Evolutionary conservation across 2,797 vertebrate species (phyloP).

Genomic region (Vespertilio murinus): DNA sequence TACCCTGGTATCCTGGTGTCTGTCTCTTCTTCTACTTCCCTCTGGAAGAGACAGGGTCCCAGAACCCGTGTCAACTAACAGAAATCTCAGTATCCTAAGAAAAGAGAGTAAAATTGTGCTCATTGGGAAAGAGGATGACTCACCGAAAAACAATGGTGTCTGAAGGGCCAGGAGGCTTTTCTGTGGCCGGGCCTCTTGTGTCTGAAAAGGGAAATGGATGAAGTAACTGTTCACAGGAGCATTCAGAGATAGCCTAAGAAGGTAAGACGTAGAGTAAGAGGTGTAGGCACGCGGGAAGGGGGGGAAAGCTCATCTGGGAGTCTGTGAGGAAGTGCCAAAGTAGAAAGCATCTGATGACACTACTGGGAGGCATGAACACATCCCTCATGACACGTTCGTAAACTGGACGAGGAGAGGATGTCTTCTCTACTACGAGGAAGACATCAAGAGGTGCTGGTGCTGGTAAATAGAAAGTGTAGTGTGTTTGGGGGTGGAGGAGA

Average conservation of each 20-base stretch:
- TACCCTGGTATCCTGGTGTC: background rate
- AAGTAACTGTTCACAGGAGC: background rate
- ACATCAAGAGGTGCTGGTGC: no score
- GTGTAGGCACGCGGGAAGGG: background rate
- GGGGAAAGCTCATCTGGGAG: background rate
- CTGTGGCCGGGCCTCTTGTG: slow-evolving; percentile 58
- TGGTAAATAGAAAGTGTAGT: background rate
- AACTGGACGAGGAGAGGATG: background rate
- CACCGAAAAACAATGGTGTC: slow-evolving; percentile 81
- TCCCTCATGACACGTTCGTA: rapidly evolving
- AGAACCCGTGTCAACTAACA: background rate
- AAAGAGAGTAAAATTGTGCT: background rate
- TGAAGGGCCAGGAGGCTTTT: slow-evolving; percentile 46
- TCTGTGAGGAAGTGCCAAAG: background rate
- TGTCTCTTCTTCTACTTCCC: background rate
- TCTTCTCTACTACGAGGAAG: background rate
- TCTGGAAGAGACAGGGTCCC: background rate
- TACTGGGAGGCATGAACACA: rapidly evolving
- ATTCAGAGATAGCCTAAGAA: background rate
- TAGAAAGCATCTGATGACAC: background rate
- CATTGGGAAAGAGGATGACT: slow-evolving; percentile 59
- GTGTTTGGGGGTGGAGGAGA: background rate
- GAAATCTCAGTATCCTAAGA: background rate
- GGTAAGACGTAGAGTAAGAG: background rate
- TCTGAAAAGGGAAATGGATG: slow-evolving; percentile 71